These are phyloP conservation scores for Carduelis carduelis DNA, from an alignment of 2,797 vertebrate genomes.

Conservation along the genomic window DNA sequence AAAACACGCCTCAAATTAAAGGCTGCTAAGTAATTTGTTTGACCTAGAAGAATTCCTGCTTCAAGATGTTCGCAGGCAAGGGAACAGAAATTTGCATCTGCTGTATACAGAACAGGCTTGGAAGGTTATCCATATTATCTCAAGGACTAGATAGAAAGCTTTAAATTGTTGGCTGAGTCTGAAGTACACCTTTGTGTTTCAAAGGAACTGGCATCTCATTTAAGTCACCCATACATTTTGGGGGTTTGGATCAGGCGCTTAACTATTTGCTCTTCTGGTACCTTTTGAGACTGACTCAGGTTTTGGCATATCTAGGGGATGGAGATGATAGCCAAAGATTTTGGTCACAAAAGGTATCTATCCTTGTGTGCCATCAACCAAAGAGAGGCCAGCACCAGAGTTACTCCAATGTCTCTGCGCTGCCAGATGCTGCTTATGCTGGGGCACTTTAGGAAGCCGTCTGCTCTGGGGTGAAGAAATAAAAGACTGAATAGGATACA, in stretches of 20 bases:
- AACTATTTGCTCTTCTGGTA: not conserved
- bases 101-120: not conserved
- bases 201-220: not conserved
- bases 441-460: not conserved
- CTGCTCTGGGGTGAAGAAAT: not conserved
- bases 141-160: not conserved
- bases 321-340: not conserved
- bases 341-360: not conserved
- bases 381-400: not conserved
- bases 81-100: not conserved
- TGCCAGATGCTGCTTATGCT: not conserved
- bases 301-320: not conserved
- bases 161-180: not conserved
- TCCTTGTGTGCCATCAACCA: not conserved
- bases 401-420: not conserved
- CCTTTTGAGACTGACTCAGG: not conserved
- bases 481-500: not conserved
- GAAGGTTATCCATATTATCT: not conserved
- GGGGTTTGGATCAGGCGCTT: fast-evolving
- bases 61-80: not conserved
- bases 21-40: not conserved
- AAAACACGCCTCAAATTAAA: not conserved
- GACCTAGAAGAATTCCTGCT: not conserved
- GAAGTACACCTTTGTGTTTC: not conserved
- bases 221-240: not conserved